Conservation (phyloP, 2,888 invertebrate species). For the Drosophila ochracea region DNA sequence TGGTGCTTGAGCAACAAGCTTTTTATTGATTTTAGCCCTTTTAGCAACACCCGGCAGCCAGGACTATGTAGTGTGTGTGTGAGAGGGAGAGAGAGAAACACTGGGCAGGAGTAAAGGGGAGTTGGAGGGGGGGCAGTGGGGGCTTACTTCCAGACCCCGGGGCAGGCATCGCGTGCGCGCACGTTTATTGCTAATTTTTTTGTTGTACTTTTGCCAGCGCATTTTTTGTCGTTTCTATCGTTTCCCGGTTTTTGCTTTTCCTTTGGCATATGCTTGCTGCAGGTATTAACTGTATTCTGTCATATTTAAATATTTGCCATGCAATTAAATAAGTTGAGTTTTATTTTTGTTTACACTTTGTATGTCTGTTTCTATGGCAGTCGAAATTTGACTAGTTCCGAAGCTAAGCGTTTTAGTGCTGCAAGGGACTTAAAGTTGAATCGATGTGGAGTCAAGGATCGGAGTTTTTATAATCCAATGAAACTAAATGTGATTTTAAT, state of each 20-base stretch:
- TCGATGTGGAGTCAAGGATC: neutral
- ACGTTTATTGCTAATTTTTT: slow-evolving; percentile 79
- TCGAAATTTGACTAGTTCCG: neutral
- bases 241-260: slow-evolving; percentile 16
- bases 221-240: slow-evolving; percentile 23
- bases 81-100: neutral
- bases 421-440: neutral
- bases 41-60: slow-evolving; percentile 47
- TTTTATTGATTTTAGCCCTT: slow-evolving; percentile 83
- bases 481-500: neutral
- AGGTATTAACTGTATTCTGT: slow-evolving; percentile 4
- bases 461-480: neutral
- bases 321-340: neutral
- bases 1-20: slow-evolving; percentile 76
- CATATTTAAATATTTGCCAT: slow-evolving; percentile 8
- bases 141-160: slow-evolving; percentile 6
- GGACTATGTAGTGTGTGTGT: slow-evolving; percentile 9
- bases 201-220: slow-evolving; percentile 35
- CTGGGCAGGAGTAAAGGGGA: too few relatives aligned
- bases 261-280: slow-evolving; percentile 13
- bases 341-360: neutral
- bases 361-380: neutral
- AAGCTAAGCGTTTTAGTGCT: neutral
- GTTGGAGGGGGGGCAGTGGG: neutral
- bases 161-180: slow-evolving; percentile 69